Evolutionary conservation across 2,113 vertebrate genomes (phyloP), one percentile per base, ranked within the genome.

Genomic region (Dicaeum eximium): DNA sequence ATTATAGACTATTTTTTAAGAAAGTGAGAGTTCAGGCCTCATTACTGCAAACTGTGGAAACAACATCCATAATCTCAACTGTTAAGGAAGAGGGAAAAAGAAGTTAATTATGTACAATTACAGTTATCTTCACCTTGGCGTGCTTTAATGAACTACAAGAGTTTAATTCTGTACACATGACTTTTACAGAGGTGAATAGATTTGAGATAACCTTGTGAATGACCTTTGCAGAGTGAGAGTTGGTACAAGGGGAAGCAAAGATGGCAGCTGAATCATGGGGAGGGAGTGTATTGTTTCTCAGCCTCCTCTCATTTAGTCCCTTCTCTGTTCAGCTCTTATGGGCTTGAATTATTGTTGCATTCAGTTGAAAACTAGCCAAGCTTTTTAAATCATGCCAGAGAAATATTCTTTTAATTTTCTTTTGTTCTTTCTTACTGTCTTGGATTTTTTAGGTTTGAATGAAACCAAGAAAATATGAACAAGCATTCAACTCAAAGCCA

Each of bases 11-110:
- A 2, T 7, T 70, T 72, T 73, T 80, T 23, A 58, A 58, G 27
- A 54, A 93, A 80, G 12, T 53, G 51, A 86, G 61, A 91, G 89
- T 93, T 95, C 79, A 92, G 60, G 31, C 16, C 58, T 92, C 79
- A 88, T 95, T 95, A 94, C 62, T 80, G 79, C 60, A 54, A 87
- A 85, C 42, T 78, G 38, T 79, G 51, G 92, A 83, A 93, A 86
- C 54, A 93, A 80, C 60, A 88, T 96, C 28, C 80, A 83, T 93
- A 91, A 94, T 94, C 61, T 86, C n/a, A 88, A 66, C 64, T 83
- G 66, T 88, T 92, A 90, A 93, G 60, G 38, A 90, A 70, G 12
- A 70, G 33, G 19, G 33, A 80, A 80, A 83, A 88, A 69, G n/a
- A 60, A 62, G 42, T 82, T 77, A 94, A 93, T 88, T 92, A 74